Percentiles rank a stretch among this genome's conserved stretches.
Conservation (phyloP, 2,797 vertebrate species). For the Malacoraja senta region DNA sequence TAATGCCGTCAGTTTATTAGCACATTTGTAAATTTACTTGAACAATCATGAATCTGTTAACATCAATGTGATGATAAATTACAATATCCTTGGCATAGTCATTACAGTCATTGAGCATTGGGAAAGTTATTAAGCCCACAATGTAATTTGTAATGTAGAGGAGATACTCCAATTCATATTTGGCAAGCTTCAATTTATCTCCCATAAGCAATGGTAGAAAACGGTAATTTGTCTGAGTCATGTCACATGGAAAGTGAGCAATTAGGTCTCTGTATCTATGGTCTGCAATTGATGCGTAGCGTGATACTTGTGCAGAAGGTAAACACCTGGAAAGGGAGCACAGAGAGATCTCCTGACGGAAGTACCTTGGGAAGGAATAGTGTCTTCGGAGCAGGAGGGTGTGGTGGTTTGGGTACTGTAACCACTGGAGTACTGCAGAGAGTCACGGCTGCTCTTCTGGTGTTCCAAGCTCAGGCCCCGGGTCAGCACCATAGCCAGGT, state of each 20-base stretch:
- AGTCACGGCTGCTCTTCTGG: conserved; percentile 93
- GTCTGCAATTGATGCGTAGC: background rate
- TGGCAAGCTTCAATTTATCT: background rate
- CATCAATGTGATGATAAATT: background rate
- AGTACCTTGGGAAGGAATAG: conserved; percentile 90
- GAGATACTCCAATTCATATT: background rate
- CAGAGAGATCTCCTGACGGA: conserved; percentile 21
- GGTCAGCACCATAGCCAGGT: conserved; percentile 90
- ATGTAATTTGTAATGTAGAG: background rate
- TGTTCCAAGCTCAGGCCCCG: conserved; percentile 85
- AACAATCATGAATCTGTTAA: background rate
- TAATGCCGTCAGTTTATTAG: too few species aligned
- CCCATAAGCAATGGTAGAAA: background rate
- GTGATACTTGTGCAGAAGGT: background rate
- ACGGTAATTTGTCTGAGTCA: background rate
- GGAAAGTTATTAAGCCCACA: background rate
- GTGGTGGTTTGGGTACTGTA: conserved; percentile 95
- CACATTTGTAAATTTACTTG: background rate
- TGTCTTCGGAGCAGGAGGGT: conserved; percentile 92
- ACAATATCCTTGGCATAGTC: background rate
- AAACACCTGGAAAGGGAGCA: conserved; percentile 31
- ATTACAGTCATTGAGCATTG: background rate
- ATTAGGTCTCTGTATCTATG: background rate
- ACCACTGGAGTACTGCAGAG: conserved; percentile 87
- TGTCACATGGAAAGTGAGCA: too few species aligned